These are phyloP conservation scores for Halisarca cf. caerulea DNA, from an alignment of 37 sponge, comb jelly and placozoan genomes.

Conservation along the genomic window DNA sequence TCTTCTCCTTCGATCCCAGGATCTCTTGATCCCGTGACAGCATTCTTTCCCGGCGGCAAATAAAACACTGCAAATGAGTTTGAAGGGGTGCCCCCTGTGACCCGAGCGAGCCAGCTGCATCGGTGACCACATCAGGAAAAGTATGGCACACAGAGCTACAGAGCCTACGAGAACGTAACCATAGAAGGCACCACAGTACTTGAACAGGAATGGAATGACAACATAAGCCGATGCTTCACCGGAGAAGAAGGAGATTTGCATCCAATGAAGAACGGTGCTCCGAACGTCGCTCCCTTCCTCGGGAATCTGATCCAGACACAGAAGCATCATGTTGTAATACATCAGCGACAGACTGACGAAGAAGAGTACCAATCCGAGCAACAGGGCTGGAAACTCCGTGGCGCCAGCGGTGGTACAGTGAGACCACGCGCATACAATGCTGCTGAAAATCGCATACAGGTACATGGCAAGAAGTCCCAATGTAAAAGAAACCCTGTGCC, in stretches of 20 bases:
- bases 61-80: not conserved
- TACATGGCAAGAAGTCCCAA: not conserved
- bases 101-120: not conserved
- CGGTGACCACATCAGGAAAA: not conserved
- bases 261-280: constrained; percentile 11
- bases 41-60: not conserved
- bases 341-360: not conserved
- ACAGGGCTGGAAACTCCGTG: not conserved
- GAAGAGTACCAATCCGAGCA: not conserved
- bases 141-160: not conserved
- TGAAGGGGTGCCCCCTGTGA: not conserved
- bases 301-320: not conserved
- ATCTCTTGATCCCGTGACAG: not conserved
- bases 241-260: not conserved
- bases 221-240: not conserved
- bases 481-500: not conserved
- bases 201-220: not conserved
- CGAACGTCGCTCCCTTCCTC: not conserved
- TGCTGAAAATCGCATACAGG: not conserved
- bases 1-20: not conserved
- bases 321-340: constrained; percentile 4
- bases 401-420: not conserved
- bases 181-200: not conserved
- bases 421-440: not conserved
- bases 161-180: not conserved